phyloP scores from a whole-genome alignment of 2,113 vertebrate species.

The Macquaria australasica region DNA sequence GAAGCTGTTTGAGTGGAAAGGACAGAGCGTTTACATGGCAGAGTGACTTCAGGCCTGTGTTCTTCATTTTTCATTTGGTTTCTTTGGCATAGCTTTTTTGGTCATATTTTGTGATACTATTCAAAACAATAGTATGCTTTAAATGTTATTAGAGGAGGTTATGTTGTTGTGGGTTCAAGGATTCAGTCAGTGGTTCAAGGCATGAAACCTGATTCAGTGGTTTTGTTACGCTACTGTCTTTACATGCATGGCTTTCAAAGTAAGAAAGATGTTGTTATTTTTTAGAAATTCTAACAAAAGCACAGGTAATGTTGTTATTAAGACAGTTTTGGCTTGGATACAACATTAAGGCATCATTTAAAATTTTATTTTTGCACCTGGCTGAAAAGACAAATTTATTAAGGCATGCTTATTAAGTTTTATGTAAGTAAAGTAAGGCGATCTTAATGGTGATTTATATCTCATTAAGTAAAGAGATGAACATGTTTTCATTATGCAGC shows the following conservation, averaged over 20 bases:
- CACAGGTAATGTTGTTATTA: slow-evolving; percentile 4
- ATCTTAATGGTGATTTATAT: slow-evolving; percentile 26
- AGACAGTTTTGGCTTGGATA: not conserved
- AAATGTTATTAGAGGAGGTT: slow-evolving; percentile 28
- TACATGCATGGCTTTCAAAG: slow-evolving; percentile 4
- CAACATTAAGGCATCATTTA: slow-evolving; percentile 1
- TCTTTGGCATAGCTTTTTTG: slow-evolving; percentile 25
- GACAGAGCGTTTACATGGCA: slow-evolving; percentile 41
- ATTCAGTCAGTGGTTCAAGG: slow-evolving; percentile 21
- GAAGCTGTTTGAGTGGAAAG: slow-evolving; percentile 45
- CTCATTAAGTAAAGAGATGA: not conserved
- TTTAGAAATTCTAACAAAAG: slow-evolving; percentile 18
- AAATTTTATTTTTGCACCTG: not conserved
- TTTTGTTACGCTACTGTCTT: slow-evolving; percentile 12
- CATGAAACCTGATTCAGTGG: slow-evolving; percentile 17
- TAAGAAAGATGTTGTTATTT: not conserved
- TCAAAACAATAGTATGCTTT: slow-evolving; percentile 13
- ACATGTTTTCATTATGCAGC: not conserved
- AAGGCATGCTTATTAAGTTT: not conserved
- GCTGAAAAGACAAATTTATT: not conserved
- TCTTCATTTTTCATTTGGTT: slow-evolving; percentile 36
- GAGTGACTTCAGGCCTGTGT: slow-evolving; percentile 40
- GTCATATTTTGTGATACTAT: not conserved
- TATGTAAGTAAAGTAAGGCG: not conserved
- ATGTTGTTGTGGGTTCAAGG: slow-evolving; percentile 13